phyloP scores from a whole-genome alignment of 2,113 vertebrate species.

The Microcebus tavaratra region DNA sequence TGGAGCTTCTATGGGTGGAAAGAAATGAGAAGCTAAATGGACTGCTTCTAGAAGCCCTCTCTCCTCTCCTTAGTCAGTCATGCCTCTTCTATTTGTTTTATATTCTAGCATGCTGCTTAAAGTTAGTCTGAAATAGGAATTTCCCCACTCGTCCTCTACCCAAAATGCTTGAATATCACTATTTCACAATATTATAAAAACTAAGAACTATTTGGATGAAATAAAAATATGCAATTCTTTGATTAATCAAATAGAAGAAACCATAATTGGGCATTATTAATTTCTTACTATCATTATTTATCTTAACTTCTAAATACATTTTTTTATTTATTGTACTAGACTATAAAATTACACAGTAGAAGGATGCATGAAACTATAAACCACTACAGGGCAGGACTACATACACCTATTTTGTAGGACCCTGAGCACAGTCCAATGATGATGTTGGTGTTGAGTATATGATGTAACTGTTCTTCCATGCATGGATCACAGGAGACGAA shows the following conservation, averaged over 20 bases:
- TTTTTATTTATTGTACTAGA: background rate
- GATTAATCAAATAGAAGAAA: background rate
- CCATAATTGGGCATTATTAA: background rate
- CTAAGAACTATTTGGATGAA: background rate
- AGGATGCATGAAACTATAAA: background rate
- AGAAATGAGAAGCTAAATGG: background rate
- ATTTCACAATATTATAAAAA: background rate
- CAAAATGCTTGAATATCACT: background rate
- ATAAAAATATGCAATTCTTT: background rate
- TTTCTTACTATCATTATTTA: background rate
- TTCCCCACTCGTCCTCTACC: background rate
- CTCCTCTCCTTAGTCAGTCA: background rate
- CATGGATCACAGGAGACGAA: background rate
- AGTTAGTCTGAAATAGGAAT: background rate
- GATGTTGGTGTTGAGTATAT: background rate
- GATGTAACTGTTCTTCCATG: background rate
- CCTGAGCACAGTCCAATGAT: background rate
- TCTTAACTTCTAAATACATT: background rate
- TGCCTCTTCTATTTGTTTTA: background rate
- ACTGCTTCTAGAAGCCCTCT: background rate
- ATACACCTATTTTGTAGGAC: background rate
- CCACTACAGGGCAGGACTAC: background rate
- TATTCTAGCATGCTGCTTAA: background rate
- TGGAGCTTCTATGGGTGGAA: background rate
- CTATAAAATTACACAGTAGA: background rate